A percentile compares a stretch with the other conserved stretches of the same genome.
Evolutionary conservation across 2,113 vertebrate genomes (phyloP).

Genomic region (Sprattus sprattus): DNA sequence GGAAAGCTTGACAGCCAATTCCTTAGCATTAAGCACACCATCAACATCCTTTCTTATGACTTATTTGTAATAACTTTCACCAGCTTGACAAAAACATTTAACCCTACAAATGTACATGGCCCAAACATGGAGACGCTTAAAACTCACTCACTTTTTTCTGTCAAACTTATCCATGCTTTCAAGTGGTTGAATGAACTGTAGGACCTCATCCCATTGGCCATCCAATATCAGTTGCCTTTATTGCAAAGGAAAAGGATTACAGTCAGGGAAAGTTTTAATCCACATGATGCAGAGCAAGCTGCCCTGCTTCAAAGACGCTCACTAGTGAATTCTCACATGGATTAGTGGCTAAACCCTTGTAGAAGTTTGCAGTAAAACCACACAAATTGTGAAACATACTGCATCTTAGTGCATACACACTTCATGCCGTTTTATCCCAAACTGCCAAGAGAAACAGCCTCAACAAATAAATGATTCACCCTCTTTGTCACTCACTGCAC

Average conservation of each 20-base stretch:
- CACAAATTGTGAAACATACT: not conserved
- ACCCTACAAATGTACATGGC: not conserved
- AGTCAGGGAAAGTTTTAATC: slow-evolving; percentile 15
- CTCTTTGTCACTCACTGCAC: not conserved
- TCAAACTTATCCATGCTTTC: slow-evolving; percentile 98
- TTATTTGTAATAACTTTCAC: not conserved
- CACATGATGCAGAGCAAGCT: not conserved
- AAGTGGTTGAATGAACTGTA: slow-evolving; percentile 97
- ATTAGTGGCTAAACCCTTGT: not conserved
- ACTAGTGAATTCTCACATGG: not conserved
- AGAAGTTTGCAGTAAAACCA: not conserved
- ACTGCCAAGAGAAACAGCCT: not conserved
- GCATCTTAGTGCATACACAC: not conserved
- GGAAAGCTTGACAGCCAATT: not conserved
- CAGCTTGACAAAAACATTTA: not conserved
- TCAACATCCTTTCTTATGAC: not conserved
- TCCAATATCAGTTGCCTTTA: slow-evolving; percentile 91
- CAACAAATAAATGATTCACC: not conserved
- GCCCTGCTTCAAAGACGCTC: not conserved
- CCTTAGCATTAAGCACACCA: slow-evolving; percentile 3
- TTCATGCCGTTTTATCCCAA: not conserved
- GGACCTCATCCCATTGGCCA: slow-evolving; percentile 97
- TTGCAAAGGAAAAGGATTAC: slow-evolving; percentile 32
- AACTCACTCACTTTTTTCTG: slow-evolving; percentile 82
- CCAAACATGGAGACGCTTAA: not conserved